phyloP scores from a whole-genome alignment of 1,140 invertebrate species.

The Papilio xuthus region DNA sequence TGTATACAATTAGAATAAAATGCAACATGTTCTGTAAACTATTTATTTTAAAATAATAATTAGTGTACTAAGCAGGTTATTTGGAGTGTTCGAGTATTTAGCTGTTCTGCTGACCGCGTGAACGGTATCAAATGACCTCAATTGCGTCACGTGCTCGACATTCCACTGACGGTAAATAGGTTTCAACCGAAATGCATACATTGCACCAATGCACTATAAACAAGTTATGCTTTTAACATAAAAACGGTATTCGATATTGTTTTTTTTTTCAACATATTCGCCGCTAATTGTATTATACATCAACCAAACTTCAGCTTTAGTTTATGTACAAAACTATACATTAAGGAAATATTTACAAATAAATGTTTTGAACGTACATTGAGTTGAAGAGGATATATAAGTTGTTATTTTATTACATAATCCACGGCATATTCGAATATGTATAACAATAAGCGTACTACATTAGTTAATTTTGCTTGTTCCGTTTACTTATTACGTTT shows the following conservation, averaged over 20 bases:
- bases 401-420: too few relatives aligned
- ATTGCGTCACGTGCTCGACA: conserved; percentile 69
- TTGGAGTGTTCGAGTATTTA: conserved; percentile 63
- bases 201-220: conserved; percentile 7
- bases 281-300: too few relatives aligned
- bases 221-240: conserved; percentile 9
- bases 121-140: conserved; percentile 70
- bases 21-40: not conserved
- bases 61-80: conserved; percentile 45
- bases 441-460: too few relatives aligned
- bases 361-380: too few relatives aligned
- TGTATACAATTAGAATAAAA: not conserved
- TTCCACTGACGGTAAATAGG: conserved; percentile 66
- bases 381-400: too few relatives aligned
- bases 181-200: conserved; percentile 47
- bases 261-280: not conserved
- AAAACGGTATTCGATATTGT: not conserved
- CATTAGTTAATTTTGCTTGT: too few relatives aligned
- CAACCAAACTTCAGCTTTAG: too few relatives aligned
- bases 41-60: not conserved
- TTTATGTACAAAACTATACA: too few relatives aligned
- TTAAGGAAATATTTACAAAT: too few relatives aligned
- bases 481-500: too few relatives aligned
- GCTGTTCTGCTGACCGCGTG: conserved; percentile 66
- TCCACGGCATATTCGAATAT: too few relatives aligned